Percentiles rank a stretch among this genome's conserved stretches.
Conservation (phyloP, 2,888 invertebrate genomes). For the Notodromas monacha region DNA sequence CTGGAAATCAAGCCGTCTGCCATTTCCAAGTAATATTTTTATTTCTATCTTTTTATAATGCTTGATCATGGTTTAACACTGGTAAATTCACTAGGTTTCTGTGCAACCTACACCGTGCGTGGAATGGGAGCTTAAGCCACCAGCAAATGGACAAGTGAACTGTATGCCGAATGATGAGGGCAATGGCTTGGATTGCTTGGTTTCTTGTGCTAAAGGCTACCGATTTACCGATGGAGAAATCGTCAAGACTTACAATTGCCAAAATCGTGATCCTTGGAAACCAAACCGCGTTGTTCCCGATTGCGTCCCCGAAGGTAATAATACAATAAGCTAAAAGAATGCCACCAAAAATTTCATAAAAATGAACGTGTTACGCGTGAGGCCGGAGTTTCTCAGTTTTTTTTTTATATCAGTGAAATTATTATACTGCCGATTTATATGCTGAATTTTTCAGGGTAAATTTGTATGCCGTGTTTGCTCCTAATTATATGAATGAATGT, state of each 20-base stretch:
- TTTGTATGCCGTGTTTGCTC: constrained; percentile 2
- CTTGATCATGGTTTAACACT: no score
- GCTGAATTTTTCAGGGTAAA: no score
- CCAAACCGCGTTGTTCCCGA: constrained; percentile 69
- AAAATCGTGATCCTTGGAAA: constrained; percentile 40
- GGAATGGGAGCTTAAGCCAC: constrained; percentile 66
- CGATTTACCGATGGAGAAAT: constrained; percentile 60
- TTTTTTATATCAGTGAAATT: no score
- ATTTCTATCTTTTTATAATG: constrained; percentile 1
- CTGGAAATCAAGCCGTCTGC: constrained; percentile 56
- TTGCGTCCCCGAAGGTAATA: constrained; percentile 59
- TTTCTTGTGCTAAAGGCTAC: constrained; percentile 56
- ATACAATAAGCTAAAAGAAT: constrained; percentile 5
- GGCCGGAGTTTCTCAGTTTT: no score
- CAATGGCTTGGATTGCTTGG: constrained; percentile 49
- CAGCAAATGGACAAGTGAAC: constrained; percentile 55
- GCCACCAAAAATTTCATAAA: no score
- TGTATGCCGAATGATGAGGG: constrained; percentile 38
- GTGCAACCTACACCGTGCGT: constrained; percentile 78
- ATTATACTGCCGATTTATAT: no score
- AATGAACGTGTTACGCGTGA: no score
- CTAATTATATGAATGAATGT: no score
- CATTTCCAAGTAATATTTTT: constrained; percentile 38
- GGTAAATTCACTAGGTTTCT: constrained; percentile 32
- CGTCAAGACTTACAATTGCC: constrained; percentile 52